Conservation (phyloP, 2,888 invertebrate species). For the Melieria omissa region DNA sequence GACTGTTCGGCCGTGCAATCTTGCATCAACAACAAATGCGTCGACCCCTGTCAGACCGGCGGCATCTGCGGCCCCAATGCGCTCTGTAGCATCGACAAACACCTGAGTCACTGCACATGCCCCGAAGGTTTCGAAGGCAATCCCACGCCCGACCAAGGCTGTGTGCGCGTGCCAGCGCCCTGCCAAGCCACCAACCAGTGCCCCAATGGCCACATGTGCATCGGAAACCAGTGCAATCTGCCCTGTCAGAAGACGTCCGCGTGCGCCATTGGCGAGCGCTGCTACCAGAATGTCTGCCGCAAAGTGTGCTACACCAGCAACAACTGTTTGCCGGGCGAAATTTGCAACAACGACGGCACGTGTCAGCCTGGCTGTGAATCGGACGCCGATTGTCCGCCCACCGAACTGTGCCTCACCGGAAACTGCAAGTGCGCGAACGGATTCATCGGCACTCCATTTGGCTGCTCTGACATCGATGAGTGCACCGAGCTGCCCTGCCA, state of each 20-base stretch:
- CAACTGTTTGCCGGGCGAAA: slow-evolving; percentile 90
- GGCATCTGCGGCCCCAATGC: slow-evolving; percentile 88
- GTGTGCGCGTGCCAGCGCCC: slow-evolving; percentile 80
- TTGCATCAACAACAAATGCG: slow-evolving; percentile 86
- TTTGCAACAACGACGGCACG: slow-evolving; percentile 80
- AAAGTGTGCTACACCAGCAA: slow-evolving; percentile 91
- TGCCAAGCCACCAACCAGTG: slow-evolving; percentile 79
- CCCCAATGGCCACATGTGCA: slow-evolving; percentile 80
- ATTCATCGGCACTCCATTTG: slow-evolving; percentile 77
- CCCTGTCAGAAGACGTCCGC: slow-evolving; percentile 78
- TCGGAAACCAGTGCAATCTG: slow-evolving; percentile 80
- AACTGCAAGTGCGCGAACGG: slow-evolving; percentile 84
- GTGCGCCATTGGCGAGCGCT: slow-evolving; percentile 88
- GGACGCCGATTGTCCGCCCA: slow-evolving; percentile 81
- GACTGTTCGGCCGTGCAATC: slow-evolving; percentile 82
- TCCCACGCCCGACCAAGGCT: slow-evolving; percentile 88
- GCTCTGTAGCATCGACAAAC: slow-evolving; percentile 79
- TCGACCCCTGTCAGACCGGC: slow-evolving; percentile 81
- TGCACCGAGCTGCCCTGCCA: slow-evolving; percentile 83
- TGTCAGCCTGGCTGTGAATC: slow-evolving; percentile 86
- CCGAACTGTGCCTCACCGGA: slow-evolving; percentile 80
- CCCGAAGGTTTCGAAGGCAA: slow-evolving; percentile 88
- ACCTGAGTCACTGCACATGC: slow-evolving; percentile 82
- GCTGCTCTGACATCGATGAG: slow-evolving; percentile 86
- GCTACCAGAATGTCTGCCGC: slow-evolving; percentile 80